A percentile compares a stretch with the other conserved stretches of the same genome.
These are phyloP conservation scores for Coendou prehensilis DNA, from an alignment of 2,797 vertebrate genomes.

Conservation along the genomic window DNA sequence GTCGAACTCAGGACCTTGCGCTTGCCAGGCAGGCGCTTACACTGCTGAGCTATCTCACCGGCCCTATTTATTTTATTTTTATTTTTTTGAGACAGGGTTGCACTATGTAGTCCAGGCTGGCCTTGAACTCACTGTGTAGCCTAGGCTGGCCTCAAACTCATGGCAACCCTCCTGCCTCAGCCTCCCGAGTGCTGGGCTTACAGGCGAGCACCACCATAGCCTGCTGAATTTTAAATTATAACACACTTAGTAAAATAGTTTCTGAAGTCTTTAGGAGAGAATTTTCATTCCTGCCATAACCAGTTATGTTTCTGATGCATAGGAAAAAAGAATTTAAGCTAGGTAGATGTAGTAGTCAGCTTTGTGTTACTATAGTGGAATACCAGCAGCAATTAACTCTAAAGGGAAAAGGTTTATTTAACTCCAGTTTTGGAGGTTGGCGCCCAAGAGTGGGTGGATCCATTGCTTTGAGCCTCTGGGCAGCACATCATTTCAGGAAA, in stretches of 20 bases:
- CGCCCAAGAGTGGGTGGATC: not conserved
- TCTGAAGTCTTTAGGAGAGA: constrained; percentile 59
- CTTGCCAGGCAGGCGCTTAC: no score
- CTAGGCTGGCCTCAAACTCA: not conserved
- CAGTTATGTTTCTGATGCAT: constrained; percentile 48
- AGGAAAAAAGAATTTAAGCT: constrained; percentile 28
- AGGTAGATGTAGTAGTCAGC: not conserved
- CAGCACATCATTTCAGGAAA: not conserved
- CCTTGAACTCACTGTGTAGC: not conserved
- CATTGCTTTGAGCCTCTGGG: not conserved
- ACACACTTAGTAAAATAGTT: constrained; percentile 45
- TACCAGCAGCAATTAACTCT: not conserved
- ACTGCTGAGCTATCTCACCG: no score
- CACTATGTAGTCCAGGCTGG: not conserved
- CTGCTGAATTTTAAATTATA: constrained; percentile 60
- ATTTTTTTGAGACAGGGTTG: not conserved
- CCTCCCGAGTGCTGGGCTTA: not conserved
- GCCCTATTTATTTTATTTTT: not conserved
- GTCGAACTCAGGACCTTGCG: no score
- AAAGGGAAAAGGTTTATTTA: not conserved
- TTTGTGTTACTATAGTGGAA: not conserved
- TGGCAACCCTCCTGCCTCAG: not conserved
- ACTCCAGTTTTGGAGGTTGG: not conserved
- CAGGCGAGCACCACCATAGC: not conserved
- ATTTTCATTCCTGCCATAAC: constrained; percentile 54